phyloP scores from a whole-genome alignment of 2,888 invertebrate genomes.

The Polydrusus cervinus region DNA sequence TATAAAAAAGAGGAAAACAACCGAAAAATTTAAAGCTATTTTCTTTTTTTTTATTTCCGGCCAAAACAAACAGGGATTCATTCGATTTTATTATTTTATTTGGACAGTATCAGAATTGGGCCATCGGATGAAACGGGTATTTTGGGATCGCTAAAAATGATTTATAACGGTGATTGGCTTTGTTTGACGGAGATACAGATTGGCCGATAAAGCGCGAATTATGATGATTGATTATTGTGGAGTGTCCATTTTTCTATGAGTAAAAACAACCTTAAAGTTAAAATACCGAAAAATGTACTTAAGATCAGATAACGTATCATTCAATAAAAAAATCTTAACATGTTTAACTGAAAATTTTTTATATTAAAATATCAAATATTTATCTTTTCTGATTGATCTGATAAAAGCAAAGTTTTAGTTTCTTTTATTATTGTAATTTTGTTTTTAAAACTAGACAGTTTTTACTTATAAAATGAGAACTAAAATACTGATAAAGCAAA shows the following conservation, averaged over 20 bases:
- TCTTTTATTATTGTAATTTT: too few relatives aligned
- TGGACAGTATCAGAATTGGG: constrained; percentile 26
- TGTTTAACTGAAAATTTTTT: too few relatives aligned
- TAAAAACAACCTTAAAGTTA: too few relatives aligned
- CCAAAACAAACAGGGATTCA: background rate
- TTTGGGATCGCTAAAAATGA: constrained; percentile 40
- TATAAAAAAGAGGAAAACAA: background rate
- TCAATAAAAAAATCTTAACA: too few relatives aligned
- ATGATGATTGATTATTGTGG: constrained; percentile 40
- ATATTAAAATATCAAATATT: too few relatives aligned
- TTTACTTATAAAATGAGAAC: too few relatives aligned
- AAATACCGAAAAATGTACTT: too few relatives aligned
- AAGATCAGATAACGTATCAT: too few relatives aligned
- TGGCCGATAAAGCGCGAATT: constrained; percentile 43
- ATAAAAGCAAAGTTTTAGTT: too few relatives aligned
- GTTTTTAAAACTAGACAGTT: too few relatives aligned
- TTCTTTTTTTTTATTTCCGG: constrained; percentile 7
- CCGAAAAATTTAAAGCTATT: background rate
- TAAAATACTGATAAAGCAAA: too few relatives aligned
- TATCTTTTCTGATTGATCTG: too few relatives aligned
- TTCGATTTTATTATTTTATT: constrained; percentile 33
- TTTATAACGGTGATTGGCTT: constrained; percentile 43
- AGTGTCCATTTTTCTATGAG: constrained; percentile 1
- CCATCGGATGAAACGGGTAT: constrained; percentile 36
- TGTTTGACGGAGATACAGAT: constrained; percentile 40